A percentile compares a stretch with the other conserved stretches of the same genome.
Evolutionary conservation across 2,888 invertebrate species (phyloP).

Genomic region (Oligia latruncula): DNA sequence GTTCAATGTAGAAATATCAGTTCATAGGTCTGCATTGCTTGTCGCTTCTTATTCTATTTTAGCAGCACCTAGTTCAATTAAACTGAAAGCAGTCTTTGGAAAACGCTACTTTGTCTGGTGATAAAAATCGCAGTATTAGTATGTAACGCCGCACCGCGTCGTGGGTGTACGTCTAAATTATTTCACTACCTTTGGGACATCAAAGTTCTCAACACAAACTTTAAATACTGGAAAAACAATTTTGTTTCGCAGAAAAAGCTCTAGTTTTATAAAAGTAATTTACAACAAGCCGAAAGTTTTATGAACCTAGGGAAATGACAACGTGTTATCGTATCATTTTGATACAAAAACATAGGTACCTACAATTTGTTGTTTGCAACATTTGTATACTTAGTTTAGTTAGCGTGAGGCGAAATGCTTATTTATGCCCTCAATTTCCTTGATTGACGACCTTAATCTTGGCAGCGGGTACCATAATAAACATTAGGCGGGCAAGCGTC

Average conservation of each 20-base stretch:
- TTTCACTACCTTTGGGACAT: constrained; percentile 29
- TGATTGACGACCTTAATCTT: constrained; percentile 62
- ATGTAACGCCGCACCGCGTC: no score
- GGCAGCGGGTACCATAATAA: constrained; percentile 42
- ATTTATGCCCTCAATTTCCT: constrained; percentile 54
- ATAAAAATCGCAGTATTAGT: background rate
- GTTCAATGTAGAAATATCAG: background rate
- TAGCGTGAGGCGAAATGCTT: constrained; percentile 54
- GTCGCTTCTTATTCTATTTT: background rate
- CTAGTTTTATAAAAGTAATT: constrained; percentile 12
- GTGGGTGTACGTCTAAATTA: background rate
- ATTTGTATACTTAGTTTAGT: constrained; percentile 54
- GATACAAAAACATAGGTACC: constrained; percentile 10
- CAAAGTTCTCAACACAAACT: constrained; percentile 33
- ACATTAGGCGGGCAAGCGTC: constrained; percentile 32
- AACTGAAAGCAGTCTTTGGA: background rate
- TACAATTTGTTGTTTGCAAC: constrained; percentile 31
- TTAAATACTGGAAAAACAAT: constrained; percentile 22
- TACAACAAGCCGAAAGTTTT: constrained; percentile 25
- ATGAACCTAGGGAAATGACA: constrained; percentile 14
- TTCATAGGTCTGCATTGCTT: background rate
- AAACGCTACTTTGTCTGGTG: background rate
- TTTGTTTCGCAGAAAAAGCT: constrained; percentile 13
- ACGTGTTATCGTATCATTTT: constrained; percentile 14
- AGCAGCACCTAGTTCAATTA: no score